These are phyloP conservation scores for Drosophila flavopinicola DNA, from an alignment of 2,888 invertebrate species.

Conservation along the genomic window DNA sequence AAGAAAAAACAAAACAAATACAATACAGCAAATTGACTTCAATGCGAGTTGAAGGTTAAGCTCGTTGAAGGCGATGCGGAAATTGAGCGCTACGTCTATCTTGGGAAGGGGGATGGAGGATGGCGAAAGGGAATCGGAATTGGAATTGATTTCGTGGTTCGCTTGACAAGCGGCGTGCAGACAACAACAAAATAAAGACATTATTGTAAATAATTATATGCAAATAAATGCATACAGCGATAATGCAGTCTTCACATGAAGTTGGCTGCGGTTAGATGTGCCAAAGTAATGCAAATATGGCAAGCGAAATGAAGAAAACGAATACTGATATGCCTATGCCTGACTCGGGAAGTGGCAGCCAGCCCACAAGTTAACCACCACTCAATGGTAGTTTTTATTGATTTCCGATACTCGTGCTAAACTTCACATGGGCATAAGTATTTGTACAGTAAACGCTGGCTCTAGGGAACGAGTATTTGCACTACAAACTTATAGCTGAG, in stretches of 20 bases:
- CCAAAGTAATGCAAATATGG: constrained; percentile 9
- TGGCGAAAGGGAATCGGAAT: constrained; percentile 23
- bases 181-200: constrained; percentile 23
- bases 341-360: constrained; percentile 39
- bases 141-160: constrained; percentile 42
- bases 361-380: constrained; percentile 2
- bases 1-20: constrained; percentile 11
- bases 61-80: constrained; percentile 57
- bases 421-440: neutral
- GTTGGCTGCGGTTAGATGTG: constrained; percentile 38
- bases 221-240: constrained; percentile 44
- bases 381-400: constrained; percentile 30
- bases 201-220: constrained; percentile 42
- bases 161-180: constrained; percentile 28
- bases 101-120: too few species aligned
- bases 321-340: constrained; percentile 12
- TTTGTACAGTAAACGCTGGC: neutral
- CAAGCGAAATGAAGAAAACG: neutral
- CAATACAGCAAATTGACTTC: constrained; percentile 63
- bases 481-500: too few species aligned
- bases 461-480: neutral
- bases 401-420: constrained; percentile 36
- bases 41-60: constrained; percentile 80
- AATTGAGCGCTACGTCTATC: constrained; percentile 46
- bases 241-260: constrained; percentile 27